phyloP scores from a whole-genome alignment of 2,888 invertebrate species.

The Gnatocerus cornutus region DNA sequence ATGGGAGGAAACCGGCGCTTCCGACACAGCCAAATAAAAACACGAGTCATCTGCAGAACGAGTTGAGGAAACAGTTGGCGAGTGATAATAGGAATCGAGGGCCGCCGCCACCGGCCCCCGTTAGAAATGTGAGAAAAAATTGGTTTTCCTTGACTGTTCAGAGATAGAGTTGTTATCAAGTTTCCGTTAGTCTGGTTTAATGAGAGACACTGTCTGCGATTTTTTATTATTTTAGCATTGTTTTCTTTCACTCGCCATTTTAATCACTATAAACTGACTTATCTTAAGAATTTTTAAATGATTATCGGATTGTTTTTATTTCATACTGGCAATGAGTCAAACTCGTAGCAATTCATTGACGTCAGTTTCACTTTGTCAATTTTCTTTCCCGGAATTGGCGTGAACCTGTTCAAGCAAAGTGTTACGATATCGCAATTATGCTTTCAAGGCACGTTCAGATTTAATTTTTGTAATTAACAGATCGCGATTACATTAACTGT shows the following conservation, averaged over 20 bases:
- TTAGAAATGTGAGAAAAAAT: conserved; percentile 70
- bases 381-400: not conserved
- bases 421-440: not conserved
- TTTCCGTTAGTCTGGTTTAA: too few relatives aligned
- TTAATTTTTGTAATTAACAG: too few relatives aligned
- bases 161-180: too few relatives aligned
- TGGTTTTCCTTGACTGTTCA: not conserved
- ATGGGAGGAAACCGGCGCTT: conserved; percentile 49
- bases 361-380: not conserved
- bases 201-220: too few relatives aligned
- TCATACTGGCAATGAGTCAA: too few relatives aligned
- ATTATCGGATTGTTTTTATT: too few relatives aligned
- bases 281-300: too few relatives aligned
- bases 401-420: not conserved
- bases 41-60: conserved; percentile 65
- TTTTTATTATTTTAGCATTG: too few relatives aligned
- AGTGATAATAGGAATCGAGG: conserved; percentile 76
- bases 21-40: conserved; percentile 58
- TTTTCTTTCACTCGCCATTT: too few relatives aligned
- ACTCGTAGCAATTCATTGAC: not conserved
- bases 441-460: not conserved
- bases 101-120: conserved; percentile 86
- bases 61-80: conserved; percentile 68
- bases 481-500: too few relatives aligned
- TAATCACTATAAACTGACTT: too few relatives aligned